Evolutionary conservation across 2,113 vertebrate species (phyloP), one percentile per base, ranked within the genome.

Genomic region (Microcebus murinus): DNA sequence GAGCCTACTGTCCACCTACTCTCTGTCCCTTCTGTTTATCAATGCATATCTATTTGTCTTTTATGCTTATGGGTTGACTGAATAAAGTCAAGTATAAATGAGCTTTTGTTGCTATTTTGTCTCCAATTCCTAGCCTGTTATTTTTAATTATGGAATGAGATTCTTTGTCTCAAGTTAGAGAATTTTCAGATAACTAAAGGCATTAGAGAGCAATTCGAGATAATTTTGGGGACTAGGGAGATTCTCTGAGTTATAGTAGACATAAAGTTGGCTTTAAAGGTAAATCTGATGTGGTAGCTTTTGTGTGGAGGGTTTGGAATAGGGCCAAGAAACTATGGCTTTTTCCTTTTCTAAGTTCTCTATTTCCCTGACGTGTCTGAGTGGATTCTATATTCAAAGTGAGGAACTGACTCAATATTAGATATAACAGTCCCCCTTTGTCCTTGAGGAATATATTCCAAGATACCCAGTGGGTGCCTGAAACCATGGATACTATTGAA

Each of bases 151-250:
- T 87, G 55, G 13, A 90, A 87, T 65, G 42, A 86, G 42, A 71
- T n/a, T 71, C 55, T 95, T 90, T 87, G 81, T 79, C 29, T 79
- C n/a, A 70, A 68, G 9, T 81, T 52, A 65, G 12, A 94, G 27
- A 84, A 70, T 86, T 94, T 95, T 94, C 55, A 89, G n/a, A n/a
- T 73, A 73, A 59, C 48, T 67, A 63, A 92, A 95, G 82, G 27
- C 45, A 89, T 65, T n/a, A 76, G 65, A 61, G 52, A 95, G 27
- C 55, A 80, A 31, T 20, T 84, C 34, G 13, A 79, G 68, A 88
- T 86, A 57, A 74, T 91, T 45, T 67, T 7, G 27, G 25, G 45
- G 1, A 4, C 21, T 8, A 27, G 36, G 59, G 36, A 82, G 70
- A 55, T 73, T 84, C 17, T 88, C 13, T 61, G 42, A 82, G 42